Percentiles rank a stretch among this genome's conserved stretches.
Evolutionary conservation across 2,888 invertebrate genomes (phyloP).

Genomic region (Loripinus fragilis): DNA sequence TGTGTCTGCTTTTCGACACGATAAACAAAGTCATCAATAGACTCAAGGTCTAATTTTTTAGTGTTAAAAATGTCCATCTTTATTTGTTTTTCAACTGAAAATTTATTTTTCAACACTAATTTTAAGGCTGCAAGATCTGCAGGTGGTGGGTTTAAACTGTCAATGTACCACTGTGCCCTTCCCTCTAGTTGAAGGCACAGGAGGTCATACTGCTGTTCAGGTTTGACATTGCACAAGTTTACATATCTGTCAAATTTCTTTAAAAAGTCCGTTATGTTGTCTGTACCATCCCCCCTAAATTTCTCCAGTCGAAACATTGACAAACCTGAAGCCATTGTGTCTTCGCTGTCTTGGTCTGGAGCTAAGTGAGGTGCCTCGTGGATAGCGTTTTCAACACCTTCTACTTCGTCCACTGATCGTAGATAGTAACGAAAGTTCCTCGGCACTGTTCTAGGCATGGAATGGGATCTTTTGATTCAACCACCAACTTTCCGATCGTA

Average conservation of each 20-base stretch:
- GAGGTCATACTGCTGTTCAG: neutral
- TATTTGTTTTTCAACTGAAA: neutral
- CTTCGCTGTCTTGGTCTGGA: neutral
- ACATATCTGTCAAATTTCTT: constrained; percentile 10
- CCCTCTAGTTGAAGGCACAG: constrained; percentile 10
- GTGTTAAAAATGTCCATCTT: neutral
- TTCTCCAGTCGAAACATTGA: neutral
- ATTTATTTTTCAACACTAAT: neutral
- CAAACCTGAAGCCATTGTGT: neutral
- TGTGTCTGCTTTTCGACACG: neutral
- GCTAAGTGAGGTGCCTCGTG: too few species aligned
- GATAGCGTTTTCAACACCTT: too few species aligned
- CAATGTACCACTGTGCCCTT: neutral
- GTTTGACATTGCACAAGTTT: neutral
- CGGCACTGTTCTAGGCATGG: too few species aligned
- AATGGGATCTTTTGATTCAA: too few species aligned
- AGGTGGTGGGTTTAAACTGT: neutral
- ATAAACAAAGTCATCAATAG: neutral
- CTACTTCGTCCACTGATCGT: too few species aligned
- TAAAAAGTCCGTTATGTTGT: neutral
- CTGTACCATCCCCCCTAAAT: neutral
- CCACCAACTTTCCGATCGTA: too few species aligned
- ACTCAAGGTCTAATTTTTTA: neutral
- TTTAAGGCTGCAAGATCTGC: neutral
- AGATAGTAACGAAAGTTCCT: too few species aligned